Evolutionary conservation across 2,797 vertebrate species (phyloP), one percentile per base, ranked within the genome.

Genomic region (Parauchenoglanis ngamensis): DNA sequence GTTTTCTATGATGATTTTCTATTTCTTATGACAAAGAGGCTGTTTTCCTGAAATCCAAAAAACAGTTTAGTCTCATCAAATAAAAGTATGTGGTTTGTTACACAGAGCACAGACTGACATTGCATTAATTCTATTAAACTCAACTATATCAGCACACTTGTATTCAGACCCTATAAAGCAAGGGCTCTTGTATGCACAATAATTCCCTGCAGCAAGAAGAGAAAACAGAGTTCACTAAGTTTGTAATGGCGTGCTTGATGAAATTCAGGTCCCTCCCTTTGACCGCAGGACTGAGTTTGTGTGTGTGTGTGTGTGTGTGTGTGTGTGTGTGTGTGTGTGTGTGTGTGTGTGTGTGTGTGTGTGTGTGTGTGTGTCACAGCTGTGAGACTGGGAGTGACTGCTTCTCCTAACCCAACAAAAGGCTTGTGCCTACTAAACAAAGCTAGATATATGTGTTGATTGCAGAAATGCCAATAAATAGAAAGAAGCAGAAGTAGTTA

Each of bases 191-290:
- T 72, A 87, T 56, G 85, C 89, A 84, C 88, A 90, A 92, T 92
- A 94, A 94, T 93, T 93, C 89, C 88, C 92, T 93, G 93, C 92
- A 92, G 91, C 35, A 92, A 93, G 92, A 90, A 85, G 59, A 83
- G 91, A 92, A 92, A 93, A 93, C 93, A 93, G 92, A 94, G 95
- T 96, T 96, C 95, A 95, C 89, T 92, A 94, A 93, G 95, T 96
- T 96, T 93, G 93, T 90, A 90, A 72, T 75, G 81, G 90, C 93
- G 89, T 86, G 92, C 93, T 91, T 85, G 10, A 89, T 93, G 92
- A 92, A 92, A 91, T 95, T 89, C 90, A 93, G 93, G 93, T 93
- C 94, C 94, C 95, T 94, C 95, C 95, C 94, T 92, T 93, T 94
- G 93, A 96, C 95, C 94, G 93, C 95, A 95, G 94, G 93, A 94